A percentile compares a stretch with the other conserved stretches of the same genome.
Evolutionary conservation across 2,113 vertebrate species (phyloP).

Genomic region (Saguinus midas): DNA sequence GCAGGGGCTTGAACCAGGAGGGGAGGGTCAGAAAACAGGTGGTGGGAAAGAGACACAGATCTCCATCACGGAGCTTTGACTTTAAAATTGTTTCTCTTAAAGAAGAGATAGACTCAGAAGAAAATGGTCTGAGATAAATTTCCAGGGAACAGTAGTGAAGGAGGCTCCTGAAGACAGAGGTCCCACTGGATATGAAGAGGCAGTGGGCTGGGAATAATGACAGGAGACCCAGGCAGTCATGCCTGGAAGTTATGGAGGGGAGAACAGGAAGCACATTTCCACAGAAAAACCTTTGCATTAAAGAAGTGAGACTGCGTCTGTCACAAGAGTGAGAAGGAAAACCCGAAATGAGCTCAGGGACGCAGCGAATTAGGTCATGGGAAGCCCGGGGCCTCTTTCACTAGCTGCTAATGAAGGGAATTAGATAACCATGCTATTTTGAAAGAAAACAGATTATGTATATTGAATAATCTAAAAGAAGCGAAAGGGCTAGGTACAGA

Average conservation of each 20-base stretch:
- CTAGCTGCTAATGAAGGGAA: not conserved
- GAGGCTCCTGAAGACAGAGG: not conserved
- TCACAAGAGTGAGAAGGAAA: not conserved
- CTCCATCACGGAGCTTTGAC: not conserved
- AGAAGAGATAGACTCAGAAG: not conserved
- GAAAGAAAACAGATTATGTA: constrained; percentile 34
- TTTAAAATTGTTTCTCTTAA: not conserved
- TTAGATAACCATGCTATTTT: not conserved
- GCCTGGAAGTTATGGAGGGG: not conserved
- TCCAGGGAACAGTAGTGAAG: not conserved
- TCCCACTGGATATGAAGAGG: not conserved
- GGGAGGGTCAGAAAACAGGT: not conserved
- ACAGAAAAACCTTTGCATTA: not conserved
- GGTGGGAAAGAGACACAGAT: not conserved
- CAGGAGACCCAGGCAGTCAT: not conserved
- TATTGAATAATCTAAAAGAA: not conserved
- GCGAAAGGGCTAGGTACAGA: not conserved
- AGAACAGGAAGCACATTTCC: not conserved
- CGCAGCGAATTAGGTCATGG: not conserved
- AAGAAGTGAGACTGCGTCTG: not conserved
- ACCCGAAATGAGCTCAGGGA: not conserved
- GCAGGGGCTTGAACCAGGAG: not conserved
- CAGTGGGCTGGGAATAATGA: not conserved
- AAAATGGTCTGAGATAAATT: not conserved
- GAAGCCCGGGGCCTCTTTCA: not conserved